Percentiles rank a stretch among this genome's conserved stretches.
Conservation (phyloP, 64 coral and sea anemone genomes). For the Porites australiensis region DNA sequence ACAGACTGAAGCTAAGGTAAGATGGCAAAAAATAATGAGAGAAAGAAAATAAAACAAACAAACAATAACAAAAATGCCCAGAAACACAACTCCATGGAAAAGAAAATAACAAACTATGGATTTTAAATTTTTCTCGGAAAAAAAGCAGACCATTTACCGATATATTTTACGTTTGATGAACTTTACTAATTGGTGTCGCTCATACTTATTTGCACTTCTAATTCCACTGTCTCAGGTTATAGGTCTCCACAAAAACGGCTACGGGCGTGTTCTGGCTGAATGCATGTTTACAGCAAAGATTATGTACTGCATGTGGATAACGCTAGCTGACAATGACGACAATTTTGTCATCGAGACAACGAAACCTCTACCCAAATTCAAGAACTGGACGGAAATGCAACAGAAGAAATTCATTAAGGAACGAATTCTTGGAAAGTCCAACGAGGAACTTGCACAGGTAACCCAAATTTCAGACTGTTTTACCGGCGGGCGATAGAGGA, state of each 20-base stretch:
- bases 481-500: too few relatives aligned
- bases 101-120: too few relatives aligned
- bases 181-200: too few relatives aligned
- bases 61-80: too few relatives aligned
- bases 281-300: constrained; percentile 92
- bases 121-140: too few relatives aligned
- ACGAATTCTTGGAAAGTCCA: constrained; percentile 78
- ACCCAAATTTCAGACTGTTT: background rate
- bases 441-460: constrained; percentile 69
- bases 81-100: too few relatives aligned
- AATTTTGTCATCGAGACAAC: constrained; percentile 81
- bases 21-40: too few relatives aligned
- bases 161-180: too few relatives aligned
- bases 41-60: too few relatives aligned
- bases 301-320: constrained; percentile 86
- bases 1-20: too few relatives aligned
- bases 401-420: constrained; percentile 73
- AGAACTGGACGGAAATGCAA: constrained; percentile 12
- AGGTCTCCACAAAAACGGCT: constrained; percentile 79
- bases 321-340: constrained; percentile 73
- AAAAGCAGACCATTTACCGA: too few relatives aligned
- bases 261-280: constrained; percentile 89
- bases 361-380: constrained; percentile 53
- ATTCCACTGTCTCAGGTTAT: constrained; percentile 59
- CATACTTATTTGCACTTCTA: too few relatives aligned